phyloP scores from a whole-genome alignment of 2,113 vertebrate genomes.

The Illadopsis cleaveri region DNA sequence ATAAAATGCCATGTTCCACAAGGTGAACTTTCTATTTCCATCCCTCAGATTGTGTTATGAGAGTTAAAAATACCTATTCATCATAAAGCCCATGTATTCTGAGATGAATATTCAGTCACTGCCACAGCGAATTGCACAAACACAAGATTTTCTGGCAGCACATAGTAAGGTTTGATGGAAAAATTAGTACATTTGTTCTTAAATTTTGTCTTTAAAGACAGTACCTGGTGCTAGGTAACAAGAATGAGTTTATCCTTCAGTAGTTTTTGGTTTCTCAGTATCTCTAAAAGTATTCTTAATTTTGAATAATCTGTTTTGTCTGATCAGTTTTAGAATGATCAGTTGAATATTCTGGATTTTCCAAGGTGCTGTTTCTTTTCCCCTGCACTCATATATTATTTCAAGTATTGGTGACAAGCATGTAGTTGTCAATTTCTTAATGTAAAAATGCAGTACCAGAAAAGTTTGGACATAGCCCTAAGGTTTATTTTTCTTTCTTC shows the following conservation, averaged over 20 bases:
- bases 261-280: not conserved
- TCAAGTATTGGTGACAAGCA: not conserved
- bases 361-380: not conserved
- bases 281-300: not conserved
- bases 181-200: not conserved
- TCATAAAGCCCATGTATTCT: not conserved
- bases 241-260: not conserved
- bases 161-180: not conserved
- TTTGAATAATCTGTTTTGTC: slow-evolving; percentile 10
- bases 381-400: not conserved
- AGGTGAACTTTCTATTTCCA: not conserved
- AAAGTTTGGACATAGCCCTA: not conserved
- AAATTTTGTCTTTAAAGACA: not conserved
- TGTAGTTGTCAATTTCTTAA: not conserved
- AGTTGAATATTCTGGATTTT: slow-evolving; percentile 4
- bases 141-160: not conserved
- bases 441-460: slow-evolving; percentile 2
- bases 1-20: not conserved
- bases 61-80: not conserved
- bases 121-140: not conserved
- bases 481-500: not conserved
- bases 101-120: not conserved
- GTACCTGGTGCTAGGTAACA: not conserved
- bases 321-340: not conserved
- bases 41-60: not conserved